Conservation (phyloP, 2,888 invertebrate species). For the Cordilura impudica region DNA sequence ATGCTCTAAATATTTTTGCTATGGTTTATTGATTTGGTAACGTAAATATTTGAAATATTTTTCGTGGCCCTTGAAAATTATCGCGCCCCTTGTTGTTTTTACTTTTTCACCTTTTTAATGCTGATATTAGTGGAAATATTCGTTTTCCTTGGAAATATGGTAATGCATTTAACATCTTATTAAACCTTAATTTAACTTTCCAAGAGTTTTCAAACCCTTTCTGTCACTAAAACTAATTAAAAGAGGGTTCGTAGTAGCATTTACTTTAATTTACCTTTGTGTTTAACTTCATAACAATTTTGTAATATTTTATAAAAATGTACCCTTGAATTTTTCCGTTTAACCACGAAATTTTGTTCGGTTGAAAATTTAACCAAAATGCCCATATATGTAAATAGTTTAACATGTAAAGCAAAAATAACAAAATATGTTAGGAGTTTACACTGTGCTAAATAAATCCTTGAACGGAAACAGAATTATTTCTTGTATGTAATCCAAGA, state of each 20-base stretch:
- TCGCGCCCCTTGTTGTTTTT: slow-evolving; percentile 34
- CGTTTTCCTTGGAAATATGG: background rate
- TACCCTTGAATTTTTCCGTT: slow-evolving; percentile 15
- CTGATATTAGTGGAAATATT: background rate
- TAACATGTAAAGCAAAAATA: no score
- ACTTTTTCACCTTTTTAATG: slow-evolving; percentile 19
- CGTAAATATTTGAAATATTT: background rate
- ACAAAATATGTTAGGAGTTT: no score
- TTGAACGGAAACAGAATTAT: no score
- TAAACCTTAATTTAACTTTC: background rate
- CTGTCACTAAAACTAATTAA: slow-evolving; percentile 2
- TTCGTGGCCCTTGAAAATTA: slow-evolving; percentile 7
- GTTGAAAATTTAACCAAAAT: slow-evolving; percentile 1
- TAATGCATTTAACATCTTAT: background rate
- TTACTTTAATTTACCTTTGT: slow-evolving; percentile 1
- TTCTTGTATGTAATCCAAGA: no score
- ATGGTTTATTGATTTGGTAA: background rate
- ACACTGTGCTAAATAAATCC: no score
- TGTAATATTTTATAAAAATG: background rate
- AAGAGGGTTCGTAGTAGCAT: background rate
- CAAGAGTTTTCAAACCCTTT: slow-evolving; percentile 21
- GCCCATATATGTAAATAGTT: no score
- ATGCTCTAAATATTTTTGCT: slow-evolving; percentile 20
- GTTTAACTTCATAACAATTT: slow-evolving; percentile 7
- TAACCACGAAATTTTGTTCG: slow-evolving; percentile 5